Percentiles rank a stretch among this genome's conserved stretches.
Evolutionary conservation across 2,113 vertebrate species (phyloP).

Genomic region (Ictalurus furcatus): DNA sequence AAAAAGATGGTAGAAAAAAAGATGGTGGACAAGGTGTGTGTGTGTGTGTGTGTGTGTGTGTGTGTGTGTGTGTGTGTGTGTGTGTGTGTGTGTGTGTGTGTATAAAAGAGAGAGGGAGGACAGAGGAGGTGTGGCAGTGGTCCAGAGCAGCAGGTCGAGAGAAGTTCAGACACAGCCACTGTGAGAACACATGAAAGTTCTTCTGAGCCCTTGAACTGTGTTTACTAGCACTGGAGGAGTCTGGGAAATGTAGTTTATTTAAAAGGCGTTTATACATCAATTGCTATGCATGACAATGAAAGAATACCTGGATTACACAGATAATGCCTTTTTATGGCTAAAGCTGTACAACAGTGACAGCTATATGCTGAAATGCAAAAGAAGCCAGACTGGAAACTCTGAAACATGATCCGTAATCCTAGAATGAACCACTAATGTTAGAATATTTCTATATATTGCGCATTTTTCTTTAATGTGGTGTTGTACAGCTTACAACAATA

Average conservation of each 20-base stretch:
- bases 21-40: background rate
- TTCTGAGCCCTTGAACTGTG: conserved; percentile 33
- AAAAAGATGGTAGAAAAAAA: too few relatives aligned
- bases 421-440: background rate
- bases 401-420: background rate
- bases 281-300: background rate
- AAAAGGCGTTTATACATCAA: background rate
- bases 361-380: background rate
- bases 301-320: conserved; percentile 1
- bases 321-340: conserved; percentile 10
- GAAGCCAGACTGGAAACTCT: background rate
- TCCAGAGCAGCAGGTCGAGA: conserved; percentile 25
- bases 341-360: background rate
- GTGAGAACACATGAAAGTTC: background rate
- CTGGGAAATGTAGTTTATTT: conserved; percentile 21
- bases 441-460: background rate
- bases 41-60: background rate
- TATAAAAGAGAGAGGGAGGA: conserved; percentile 8
- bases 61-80: too few relatives aligned
- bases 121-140: conserved; percentile 22
- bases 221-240: conserved; percentile 58
- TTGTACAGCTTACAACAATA: background rate
- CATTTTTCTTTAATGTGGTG: background rate
- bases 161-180: conserved; percentile 14
- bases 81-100: too few relatives aligned